These are phyloP conservation scores for Acrocephalus scirpaceus DNA, from an alignment of 2,797 vertebrate genomes.

Conservation along the genomic window DNA sequence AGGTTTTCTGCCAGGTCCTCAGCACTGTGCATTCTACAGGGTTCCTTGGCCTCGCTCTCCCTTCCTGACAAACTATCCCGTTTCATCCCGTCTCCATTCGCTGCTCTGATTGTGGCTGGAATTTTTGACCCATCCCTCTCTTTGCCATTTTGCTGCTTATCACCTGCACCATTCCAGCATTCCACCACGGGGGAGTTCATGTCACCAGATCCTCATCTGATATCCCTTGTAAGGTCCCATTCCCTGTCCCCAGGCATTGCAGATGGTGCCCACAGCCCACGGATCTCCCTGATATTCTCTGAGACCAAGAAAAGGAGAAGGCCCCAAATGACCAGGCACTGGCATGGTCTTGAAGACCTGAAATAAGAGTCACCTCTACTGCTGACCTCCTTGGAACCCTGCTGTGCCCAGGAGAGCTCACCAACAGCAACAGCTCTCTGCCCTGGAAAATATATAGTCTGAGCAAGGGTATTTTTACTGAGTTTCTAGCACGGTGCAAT, in stretches of 20 bases:
- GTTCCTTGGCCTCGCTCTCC: fast-evolving
- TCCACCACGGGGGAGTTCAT: fast-evolving
- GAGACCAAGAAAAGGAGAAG: not conserved
- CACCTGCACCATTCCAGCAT: not conserved
- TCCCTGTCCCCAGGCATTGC: not conserved
- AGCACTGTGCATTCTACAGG: not conserved
- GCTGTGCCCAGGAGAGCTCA: not conserved
- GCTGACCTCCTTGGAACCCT: conserved; percentile 3
- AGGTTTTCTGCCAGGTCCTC: not conserved
- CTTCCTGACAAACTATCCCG: not conserved
- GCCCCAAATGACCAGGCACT: not conserved
- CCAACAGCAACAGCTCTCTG: not conserved
- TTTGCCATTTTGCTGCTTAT: not conserved
- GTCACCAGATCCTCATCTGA: not conserved
- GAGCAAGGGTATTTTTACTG: conserved; percentile 11
- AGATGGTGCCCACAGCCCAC: not conserved
- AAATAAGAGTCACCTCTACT: not conserved
- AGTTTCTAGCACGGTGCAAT: not conserved
- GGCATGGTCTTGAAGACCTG: not conserved
- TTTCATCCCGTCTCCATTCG: not conserved
- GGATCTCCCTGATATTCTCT: not conserved
- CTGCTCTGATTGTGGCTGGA: fast-evolving
- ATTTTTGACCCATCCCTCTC: not conserved
- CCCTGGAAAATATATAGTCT: not conserved
- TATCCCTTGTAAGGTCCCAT: not conserved